Evolutionary conservation across 2,113 vertebrate genomes (phyloP), one percentile per base, ranked within the genome.

Genomic region (Chamaea fasciata): DNA sequence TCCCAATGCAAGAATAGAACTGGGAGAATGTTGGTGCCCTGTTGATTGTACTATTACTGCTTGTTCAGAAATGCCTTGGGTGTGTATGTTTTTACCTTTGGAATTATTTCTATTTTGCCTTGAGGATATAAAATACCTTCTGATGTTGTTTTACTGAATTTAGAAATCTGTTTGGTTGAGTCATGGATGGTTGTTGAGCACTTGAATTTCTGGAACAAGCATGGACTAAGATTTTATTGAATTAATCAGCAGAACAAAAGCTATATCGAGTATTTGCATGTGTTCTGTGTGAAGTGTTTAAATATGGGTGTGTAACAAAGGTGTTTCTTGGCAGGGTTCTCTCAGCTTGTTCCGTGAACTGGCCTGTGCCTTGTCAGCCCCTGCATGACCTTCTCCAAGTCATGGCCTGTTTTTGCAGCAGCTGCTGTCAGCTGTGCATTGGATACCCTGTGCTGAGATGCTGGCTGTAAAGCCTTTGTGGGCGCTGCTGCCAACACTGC

Each of bases 291-390:
- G 83, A 27, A 1, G 1, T 1, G 4, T 44, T 39, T 57, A 31
- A 18, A 28, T 0, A 0, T 0, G 17, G 17, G 11, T 33, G 14
- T 10, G 12, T 6, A 57, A 59, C 0, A 4, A 81, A 77, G 21
- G 42, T 74, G 71, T 47, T 63, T 35, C 33, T 47, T 59, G 64
- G 68, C 68, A 70, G 55, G 35, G 46, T 88, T 63, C 14, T 62
- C 65, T 64, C 1, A 3, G 26, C 59, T 63, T 44, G 17, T 41
- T 80, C 50, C 11, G 3, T 19, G 41, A 60, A 2, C 57, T 49
- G 62, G 23, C 26, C 12, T 14, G 44, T 59, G n/a, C 52, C 27
- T 59, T 0, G 1, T 12, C 69, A 55, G 63, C 59, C 69, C 30
- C 47, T 59, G 30, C 28, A 3, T 35, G 63, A 47, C 88, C 82